These are phyloP conservation scores for Spicauda simplicius DNA, from an alignment of 2,888 invertebrate species.

Conservation along the genomic window DNA sequence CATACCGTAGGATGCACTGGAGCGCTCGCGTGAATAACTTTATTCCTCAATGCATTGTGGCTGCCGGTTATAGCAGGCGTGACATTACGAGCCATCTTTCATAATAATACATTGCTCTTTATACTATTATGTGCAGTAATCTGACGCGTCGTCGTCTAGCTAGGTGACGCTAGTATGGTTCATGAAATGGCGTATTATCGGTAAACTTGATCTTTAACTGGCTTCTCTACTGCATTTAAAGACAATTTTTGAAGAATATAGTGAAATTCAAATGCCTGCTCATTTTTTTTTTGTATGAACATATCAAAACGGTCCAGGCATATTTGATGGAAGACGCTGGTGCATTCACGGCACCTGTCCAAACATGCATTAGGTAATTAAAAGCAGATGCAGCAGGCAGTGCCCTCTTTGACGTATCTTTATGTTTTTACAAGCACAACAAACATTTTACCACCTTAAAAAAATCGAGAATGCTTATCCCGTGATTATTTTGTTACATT, in stretches of 20 bases:
- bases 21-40: slow-evolving; percentile 2
- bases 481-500: too few species aligned
- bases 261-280: neutral
- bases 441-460: neutral
- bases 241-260: neutral
- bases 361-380: neutral
- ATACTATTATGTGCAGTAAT: neutral
- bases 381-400: neutral
- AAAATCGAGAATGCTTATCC: too few species aligned
- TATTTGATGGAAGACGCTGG: neutral
- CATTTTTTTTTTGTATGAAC: neutral
- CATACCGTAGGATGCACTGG: neutral
- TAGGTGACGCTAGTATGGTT: neutral
- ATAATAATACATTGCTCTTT: slow-evolving; percentile 4
- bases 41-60: neutral
- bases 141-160: neutral
- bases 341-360: neutral
- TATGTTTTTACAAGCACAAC: neutral
- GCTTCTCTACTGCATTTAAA: neutral
- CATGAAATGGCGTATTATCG: neutral
- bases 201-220: neutral
- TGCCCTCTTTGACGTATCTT: neutral
- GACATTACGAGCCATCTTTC: slow-evolving; percentile 1
- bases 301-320: neutral
- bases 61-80: slow-evolving; percentile 9